A percentile compares a stretch with the other conserved stretches of the same genome.
phyloP scores from a whole-genome alignment of 2,888 invertebrate genomes.

The Andrena chrysosceles region DNA sequence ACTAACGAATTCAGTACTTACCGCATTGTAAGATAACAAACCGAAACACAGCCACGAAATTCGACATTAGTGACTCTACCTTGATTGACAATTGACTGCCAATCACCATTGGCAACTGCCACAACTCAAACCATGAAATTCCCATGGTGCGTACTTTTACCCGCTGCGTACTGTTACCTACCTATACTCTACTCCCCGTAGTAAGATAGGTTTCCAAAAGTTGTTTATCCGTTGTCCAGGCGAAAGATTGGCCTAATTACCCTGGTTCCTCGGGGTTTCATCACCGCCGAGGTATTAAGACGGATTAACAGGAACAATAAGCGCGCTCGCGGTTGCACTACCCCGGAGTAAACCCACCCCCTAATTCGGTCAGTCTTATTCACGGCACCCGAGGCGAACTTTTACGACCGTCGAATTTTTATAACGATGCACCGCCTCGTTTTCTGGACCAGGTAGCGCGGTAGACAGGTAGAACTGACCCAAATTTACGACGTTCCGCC shows the following conservation, averaged over 20 bases:
- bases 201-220: not conserved
- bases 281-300: constrained; percentile 1
- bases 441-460: not conserved
- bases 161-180: no score
- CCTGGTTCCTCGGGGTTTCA: constrained; percentile 8
- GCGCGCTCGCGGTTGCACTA: not conserved
- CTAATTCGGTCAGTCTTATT: not conserved
- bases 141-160: no score
- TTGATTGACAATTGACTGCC: no score
- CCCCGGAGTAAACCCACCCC: not conserved
- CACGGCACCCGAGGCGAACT: not conserved
- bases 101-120: no score
- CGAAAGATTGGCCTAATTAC: constrained; percentile 22
- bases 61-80: no score
- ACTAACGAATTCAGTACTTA: no score
- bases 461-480: constrained; percentile 28
- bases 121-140: no score
- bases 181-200: no score
- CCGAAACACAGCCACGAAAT: no score
- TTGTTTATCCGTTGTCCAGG: constrained; percentile 16
- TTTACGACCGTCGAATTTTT: constrained; percentile 30
- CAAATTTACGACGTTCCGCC: constrained; percentile 37
- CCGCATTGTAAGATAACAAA: no score
- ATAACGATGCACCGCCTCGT: not conserved
- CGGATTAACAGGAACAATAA: constrained; percentile 18